These are phyloP conservation scores for Echiichthys vipera DNA, from an alignment of 2,797 vertebrate genomes.

Conservation along the genomic window DNA sequence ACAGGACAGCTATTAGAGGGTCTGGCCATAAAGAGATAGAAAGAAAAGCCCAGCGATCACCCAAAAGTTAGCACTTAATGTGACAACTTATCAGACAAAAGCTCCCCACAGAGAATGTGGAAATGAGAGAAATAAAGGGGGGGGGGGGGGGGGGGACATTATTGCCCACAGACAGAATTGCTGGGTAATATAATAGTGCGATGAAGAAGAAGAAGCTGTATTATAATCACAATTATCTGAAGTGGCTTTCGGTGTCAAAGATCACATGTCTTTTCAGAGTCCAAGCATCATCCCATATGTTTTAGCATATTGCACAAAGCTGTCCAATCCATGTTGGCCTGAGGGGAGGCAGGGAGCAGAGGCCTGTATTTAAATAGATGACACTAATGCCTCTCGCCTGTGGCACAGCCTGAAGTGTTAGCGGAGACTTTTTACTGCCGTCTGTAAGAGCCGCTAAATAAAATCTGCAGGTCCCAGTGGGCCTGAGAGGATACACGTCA, in stretches of 20 bases:
- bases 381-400: conserved; percentile 88
- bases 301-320: conserved; percentile 80
- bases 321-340: conserved; percentile 72
- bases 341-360: conserved; percentile 64
- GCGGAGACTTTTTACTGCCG: conserved; percentile 86
- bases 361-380: conserved; percentile 93
- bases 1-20: conserved; percentile 96
- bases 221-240: conserved; percentile 73
- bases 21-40: conserved; percentile 93
- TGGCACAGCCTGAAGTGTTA: conserved; percentile 82
- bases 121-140: conserved; percentile 64
- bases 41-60: conserved; percentile 88
- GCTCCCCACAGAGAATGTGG: conserved; percentile 84
- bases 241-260: conserved; percentile 72
- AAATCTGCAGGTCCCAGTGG: conserved; percentile 91
- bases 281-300: conserved; percentile 67
- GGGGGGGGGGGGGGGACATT: conserved; percentile 59
- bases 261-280: conserved; percentile 70
- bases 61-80: conserved; percentile 98
- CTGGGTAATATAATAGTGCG: conserved; percentile 46
- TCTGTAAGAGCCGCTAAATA: conserved; percentile 94
- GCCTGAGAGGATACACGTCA: conserved; percentile 87
- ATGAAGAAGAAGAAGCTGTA: conserved; percentile 45
- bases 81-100: conserved; percentile 97
- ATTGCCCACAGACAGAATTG: conserved; percentile 55